phyloP scores from a whole-genome alignment of 2,888 invertebrate species.

The Spatulosminthurus flaviceps region DNA sequence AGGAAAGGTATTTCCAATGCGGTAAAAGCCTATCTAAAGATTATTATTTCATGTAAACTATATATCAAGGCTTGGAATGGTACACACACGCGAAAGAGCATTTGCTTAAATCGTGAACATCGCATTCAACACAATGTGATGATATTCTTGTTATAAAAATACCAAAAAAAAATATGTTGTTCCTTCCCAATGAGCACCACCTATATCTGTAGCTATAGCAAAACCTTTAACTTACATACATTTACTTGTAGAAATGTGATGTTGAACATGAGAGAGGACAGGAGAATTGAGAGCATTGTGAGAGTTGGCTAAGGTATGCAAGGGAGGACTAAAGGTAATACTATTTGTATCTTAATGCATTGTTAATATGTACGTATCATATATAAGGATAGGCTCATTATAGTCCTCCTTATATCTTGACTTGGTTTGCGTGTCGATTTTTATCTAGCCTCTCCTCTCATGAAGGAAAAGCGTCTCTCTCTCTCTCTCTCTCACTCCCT shows the following conservation, averaged over 20 bases:
- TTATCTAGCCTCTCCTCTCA: slow-evolving; percentile 35
- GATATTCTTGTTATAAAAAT: no score
- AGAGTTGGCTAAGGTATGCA: no score
- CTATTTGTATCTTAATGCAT: no score
- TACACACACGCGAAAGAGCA: not conserved
- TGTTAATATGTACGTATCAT: no score
- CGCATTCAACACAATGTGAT: not conserved
- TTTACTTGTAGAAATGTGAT: no score
- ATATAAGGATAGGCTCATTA: not conserved
- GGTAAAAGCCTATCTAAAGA: not conserved
- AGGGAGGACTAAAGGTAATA: no score
- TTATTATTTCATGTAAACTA: no score
- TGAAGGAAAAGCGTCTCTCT: slow-evolving; percentile 6
- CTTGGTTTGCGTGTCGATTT: slow-evolving; percentile 41
- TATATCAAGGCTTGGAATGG: no score
- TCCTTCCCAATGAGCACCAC: not conserved
- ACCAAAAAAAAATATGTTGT: no score
- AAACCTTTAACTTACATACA: no score
- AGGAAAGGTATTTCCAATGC: not conserved
- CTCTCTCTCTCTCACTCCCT: not conserved
- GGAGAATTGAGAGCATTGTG: not conserved
- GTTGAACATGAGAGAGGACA: no score
- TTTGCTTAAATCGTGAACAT: not conserved
- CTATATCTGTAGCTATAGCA: not conserved
- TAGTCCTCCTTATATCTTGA: not conserved